Conservation (phyloP, 2,888 invertebrate genomes). For the Tachina grossa region DNA sequence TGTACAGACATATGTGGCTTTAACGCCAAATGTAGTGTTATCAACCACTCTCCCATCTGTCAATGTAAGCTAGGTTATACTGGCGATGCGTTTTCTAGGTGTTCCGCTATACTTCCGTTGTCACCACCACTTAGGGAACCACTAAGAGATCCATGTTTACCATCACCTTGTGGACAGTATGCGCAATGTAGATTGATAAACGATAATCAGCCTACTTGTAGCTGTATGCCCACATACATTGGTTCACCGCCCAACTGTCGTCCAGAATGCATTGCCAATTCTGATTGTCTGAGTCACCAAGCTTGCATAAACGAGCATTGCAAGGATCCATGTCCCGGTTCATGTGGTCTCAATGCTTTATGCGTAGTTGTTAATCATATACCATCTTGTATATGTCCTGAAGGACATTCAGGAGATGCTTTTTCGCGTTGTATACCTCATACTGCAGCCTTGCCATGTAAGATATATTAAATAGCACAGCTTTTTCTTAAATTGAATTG, state of each 20-base stretch:
- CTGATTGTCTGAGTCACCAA: constrained; percentile 87
- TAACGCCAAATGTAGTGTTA: constrained; percentile 85
- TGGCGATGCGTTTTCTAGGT: constrained; percentile 89
- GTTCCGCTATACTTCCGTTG: constrained; percentile 83
- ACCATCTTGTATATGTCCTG: constrained; percentile 87
- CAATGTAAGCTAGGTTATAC: constrained; percentile 86
- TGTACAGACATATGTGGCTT: constrained; percentile 86
- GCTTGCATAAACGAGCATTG: constrained; percentile 89
- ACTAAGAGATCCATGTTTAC: constrained; percentile 85
- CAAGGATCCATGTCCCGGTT: constrained; percentile 88
- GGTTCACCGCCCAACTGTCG: constrained; percentile 88
- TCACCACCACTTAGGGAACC: constrained; percentile 73
- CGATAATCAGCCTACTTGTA: constrained; percentile 85
- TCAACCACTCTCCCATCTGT: constrained; percentile 85
- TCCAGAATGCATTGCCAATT: constrained; percentile 88
- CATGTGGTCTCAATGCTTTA: constrained; percentile 88
- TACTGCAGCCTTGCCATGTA: constrained; percentile 75
- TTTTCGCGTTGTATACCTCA: constrained; percentile 85
- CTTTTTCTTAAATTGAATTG: neutral
- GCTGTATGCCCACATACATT: constrained; percentile 85
- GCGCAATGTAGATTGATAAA: constrained; percentile 86
- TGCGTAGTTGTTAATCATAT: constrained; percentile 89
- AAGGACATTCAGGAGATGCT: constrained; percentile 87
- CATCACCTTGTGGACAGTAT: constrained; percentile 88
- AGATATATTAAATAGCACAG: constrained; percentile 62